Evolutionary conservation across 2,888 invertebrate species (phyloP).

Genomic region (Uloborus plumipes): DNA sequence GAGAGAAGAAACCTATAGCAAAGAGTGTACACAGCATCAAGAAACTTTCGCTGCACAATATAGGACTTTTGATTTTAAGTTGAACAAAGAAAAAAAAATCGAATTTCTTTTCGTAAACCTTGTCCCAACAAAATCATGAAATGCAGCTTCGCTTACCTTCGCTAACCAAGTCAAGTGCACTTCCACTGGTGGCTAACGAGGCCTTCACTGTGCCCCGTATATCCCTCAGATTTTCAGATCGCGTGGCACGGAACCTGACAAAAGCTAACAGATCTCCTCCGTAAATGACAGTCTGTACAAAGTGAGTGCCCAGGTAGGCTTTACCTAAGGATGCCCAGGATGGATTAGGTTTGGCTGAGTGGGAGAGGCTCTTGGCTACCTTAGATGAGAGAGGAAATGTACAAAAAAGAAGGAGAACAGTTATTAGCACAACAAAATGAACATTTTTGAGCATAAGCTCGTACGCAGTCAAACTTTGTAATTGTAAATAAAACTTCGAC

Average conservation of each 20-base stretch:
- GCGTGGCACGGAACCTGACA: conserved; percentile 44
- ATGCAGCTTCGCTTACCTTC: conserved; percentile 19
- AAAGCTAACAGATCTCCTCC: conserved; percentile 57
- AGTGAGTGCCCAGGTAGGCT: conserved; percentile 42
- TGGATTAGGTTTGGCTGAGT: conserved; percentile 8
- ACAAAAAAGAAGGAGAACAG: too few relatives aligned
- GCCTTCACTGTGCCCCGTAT: conserved; percentile 25
- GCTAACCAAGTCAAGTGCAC: conserved; percentile 34
- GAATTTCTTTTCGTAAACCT: background rate
- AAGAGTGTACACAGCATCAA: too few relatives aligned
- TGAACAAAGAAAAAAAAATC: background rate
- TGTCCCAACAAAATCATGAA: too few relatives aligned
- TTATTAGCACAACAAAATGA: too few relatives aligned
- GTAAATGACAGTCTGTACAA: conserved; percentile 40
- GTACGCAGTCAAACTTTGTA: too few relatives aligned
- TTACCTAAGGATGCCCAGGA: conserved; percentile 7
- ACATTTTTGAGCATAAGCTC: too few relatives aligned
- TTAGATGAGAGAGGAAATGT: background rate
- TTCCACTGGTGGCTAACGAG: conserved; percentile 17
- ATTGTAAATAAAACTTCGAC: too few relatives aligned
- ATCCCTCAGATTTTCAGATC: conserved; percentile 31
- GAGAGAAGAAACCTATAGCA: too few relatives aligned
- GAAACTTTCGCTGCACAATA: too few relatives aligned
- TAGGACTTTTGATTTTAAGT: too few relatives aligned
- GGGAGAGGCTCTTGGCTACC: conserved; percentile 28